These are phyloP conservation scores for Aphelocoma californica DNA, from an alignment of 2,797 vertebrate genomes.

Conservation along the genomic window DNA sequence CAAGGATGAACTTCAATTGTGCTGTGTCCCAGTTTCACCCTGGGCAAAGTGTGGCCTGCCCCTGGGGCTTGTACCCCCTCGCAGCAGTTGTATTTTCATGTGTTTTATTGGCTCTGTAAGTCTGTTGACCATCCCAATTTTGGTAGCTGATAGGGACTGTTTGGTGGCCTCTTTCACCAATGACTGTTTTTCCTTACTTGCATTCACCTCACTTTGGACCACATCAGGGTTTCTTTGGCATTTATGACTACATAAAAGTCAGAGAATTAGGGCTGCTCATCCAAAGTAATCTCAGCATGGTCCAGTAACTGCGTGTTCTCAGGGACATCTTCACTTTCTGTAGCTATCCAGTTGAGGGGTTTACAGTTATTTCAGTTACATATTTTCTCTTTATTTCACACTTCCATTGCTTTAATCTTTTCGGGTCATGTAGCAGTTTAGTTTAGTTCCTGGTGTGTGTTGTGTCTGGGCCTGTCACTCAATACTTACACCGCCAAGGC, in stretches of 20 bases:
- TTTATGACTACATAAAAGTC: conserved; percentile 36
- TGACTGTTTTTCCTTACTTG: not conserved
- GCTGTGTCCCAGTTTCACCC: not conserved
- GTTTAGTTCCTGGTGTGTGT: not conserved
- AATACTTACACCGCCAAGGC: not conserved
- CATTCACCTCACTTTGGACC: not conserved
- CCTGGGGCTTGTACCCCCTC: not conserved
- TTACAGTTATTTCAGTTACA: conserved; percentile 42
- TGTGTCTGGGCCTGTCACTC: conserved; percentile 10
- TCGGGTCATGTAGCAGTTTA: conserved; percentile 7
- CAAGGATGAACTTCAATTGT: not conserved
- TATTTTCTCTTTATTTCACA: conserved; percentile 51
- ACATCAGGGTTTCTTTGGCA: not conserved
- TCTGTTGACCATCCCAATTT: not conserved
- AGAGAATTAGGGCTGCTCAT: conserved; percentile 35
- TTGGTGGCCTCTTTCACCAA: not conserved
- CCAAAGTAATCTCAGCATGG: not conserved
- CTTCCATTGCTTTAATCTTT: conserved; percentile 50
- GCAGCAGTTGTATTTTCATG: not conserved
- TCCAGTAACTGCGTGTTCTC: not conserved
- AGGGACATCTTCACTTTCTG: conserved; percentile 10
- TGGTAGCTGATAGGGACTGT: not conserved
- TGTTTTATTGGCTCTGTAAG: not conserved
- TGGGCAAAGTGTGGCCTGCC: not conserved
- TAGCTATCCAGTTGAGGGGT: not conserved